phyloP scores from a whole-genome alignment of 2,888 invertebrate species.

The Lasioglossum vierecki region DNA sequence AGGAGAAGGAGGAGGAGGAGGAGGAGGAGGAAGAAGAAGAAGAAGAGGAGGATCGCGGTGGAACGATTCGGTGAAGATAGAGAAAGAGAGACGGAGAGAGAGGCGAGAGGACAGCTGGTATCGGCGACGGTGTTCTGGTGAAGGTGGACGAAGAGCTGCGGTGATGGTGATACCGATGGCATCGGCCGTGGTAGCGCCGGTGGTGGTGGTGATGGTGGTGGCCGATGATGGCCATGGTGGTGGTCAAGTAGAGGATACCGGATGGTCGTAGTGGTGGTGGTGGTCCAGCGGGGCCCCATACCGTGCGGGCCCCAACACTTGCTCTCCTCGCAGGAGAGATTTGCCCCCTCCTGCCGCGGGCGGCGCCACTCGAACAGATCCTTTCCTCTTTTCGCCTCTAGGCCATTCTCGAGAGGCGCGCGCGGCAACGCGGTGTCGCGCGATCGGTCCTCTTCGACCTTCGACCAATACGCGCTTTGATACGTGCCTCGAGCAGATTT shows the following conservation, averaged over 20 bases:
- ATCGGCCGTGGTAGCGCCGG: conserved; percentile 81
- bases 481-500: conserved; percentile 54
- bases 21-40: conserved; percentile 12
- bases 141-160: conserved; percentile 55
- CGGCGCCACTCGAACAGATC: conserved; percentile 81
- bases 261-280: conserved; percentile 80
- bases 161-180: conserved; percentile 82
- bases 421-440: conserved; percentile 81
- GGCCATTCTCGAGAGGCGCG: conserved; percentile 85
- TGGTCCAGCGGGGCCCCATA: conserved; percentile 68
- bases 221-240: conserved; percentile 81
- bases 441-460: conserved; percentile 77
- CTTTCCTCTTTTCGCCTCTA: conserved; percentile 86
- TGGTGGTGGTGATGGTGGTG: conserved; percentile 78
- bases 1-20: conserved; percentile 7
- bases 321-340: conserved; percentile 68
- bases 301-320: conserved; percentile 74
- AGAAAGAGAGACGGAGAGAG: conserved; percentile 41
- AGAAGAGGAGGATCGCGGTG: background rate
- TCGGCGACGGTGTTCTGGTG: conserved; percentile 55
- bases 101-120: conserved; percentile 58
- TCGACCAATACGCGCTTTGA: conserved; percentile 73
- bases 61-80: background rate
- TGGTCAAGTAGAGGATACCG: conserved; percentile 67
- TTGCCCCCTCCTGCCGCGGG: conserved; percentile 79